phyloP scores from a whole-genome alignment of 1,140 invertebrate species.

The Panagrolaimus sp. region DNA sequence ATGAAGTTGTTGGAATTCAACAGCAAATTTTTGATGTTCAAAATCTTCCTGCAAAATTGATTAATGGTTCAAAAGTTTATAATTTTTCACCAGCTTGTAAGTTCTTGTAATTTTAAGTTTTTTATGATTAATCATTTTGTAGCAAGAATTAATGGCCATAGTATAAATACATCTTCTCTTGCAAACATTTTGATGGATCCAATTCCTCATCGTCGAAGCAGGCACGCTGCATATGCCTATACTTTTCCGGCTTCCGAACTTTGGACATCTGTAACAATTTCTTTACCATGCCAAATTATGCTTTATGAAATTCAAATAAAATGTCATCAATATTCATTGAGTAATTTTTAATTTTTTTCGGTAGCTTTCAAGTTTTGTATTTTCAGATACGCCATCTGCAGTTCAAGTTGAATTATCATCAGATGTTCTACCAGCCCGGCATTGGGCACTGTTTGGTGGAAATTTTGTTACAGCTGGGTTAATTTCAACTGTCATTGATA shows the following conservation, averaged over 20 bases:
- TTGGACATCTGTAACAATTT: slow-evolving; percentile 1
- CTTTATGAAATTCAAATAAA: background rate
- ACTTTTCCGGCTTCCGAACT: background rate
- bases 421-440: background rate
- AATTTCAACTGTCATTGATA: background rate
- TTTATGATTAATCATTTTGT: background rate
- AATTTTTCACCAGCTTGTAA: slow-evolving; percentile 4
- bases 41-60: background rate
- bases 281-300: background rate
- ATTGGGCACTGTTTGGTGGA: slow-evolving; percentile 1
- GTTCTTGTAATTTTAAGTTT: background rate
- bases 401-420: slow-evolving; percentile 11
- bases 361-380: background rate
- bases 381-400: background rate
- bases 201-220: background rate
- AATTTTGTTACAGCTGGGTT: background rate
- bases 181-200: slow-evolving; percentile 1
- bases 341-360: background rate
- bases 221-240: background rate
- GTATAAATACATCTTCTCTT: background rate
- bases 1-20: background rate
- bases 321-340: background rate
- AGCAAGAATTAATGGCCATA: background rate
- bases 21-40: background rate
- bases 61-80: background rate